These are phyloP conservation scores for Lepidocyrtinus sp. DNA, from an alignment of 2,888 invertebrate species.

Conservation along the genomic window DNA sequence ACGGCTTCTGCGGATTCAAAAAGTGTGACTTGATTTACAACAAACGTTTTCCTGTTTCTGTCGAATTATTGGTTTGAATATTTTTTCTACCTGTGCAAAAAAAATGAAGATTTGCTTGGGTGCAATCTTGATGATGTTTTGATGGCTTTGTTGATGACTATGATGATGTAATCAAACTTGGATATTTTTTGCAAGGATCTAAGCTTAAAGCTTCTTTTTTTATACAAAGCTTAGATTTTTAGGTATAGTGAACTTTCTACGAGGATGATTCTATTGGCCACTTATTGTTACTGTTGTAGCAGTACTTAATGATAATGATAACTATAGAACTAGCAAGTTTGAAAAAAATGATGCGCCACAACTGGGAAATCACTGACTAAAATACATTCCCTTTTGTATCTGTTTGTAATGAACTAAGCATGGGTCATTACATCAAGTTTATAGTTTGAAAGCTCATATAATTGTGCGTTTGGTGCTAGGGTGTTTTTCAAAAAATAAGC, in stretches of 20 bases:
- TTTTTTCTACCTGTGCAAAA: background rate
- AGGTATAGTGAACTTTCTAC: background rate
- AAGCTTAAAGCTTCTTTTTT: background rate
- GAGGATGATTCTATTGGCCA: background rate
- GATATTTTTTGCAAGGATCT: background rate
- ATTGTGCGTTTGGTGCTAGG: constrained; percentile 32
- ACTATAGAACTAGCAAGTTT: background rate
- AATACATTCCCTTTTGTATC: background rate
- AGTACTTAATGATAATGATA: background rate
- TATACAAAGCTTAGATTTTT: background rate
- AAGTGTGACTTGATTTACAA: constrained; percentile 49
- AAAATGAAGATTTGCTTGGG: constrained; percentile 32
- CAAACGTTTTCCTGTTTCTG: background rate
- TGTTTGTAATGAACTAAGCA: constrained; percentile 43
- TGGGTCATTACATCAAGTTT: constrained; percentile 51
- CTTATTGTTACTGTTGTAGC: background rate
- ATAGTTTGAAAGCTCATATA: constrained; percentile 46
- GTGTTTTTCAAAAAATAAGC: constrained; percentile 48
- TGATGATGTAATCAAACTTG: constrained; percentile 45
- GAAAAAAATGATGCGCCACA: background rate
- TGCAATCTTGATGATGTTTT: constrained; percentile 39
- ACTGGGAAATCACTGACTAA: constrained; percentile 32
- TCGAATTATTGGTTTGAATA: background rate
- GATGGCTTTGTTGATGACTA: constrained; percentile 10
- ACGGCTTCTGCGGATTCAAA: background rate